Base-by-base conservation (phyloP, 2,888 invertebrate species). In the Drosophila fulvimacula region DNA sequence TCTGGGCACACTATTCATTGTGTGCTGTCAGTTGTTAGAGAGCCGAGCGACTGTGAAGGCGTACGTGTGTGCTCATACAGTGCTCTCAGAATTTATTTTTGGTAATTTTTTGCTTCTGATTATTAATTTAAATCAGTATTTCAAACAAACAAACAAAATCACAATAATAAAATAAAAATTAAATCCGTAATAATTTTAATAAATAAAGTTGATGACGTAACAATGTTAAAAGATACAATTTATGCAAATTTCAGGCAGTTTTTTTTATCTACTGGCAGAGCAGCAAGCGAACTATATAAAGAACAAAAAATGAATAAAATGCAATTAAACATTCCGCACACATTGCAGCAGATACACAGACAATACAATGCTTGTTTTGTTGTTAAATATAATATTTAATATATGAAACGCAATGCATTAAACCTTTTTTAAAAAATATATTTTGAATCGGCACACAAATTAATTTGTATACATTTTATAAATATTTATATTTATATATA, bases 81-180 rank as follows among this genome's bases (percentile, higher is more conserved):
- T 87, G 87, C 82, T 82, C 82, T 82, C 81, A 81, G 85, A 88
- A 88, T 80, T 76, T 83, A 86, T 83, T 86, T 84, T 88, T 83
- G 82, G 88, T 88, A 81, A 83, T 73, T 81, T 71, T 73, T 77
- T 68, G 64, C 73, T 84, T 67, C 73, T 82, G 79, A 63, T 73
- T n/a, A n/a, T 75, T 64, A 81, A 70, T 73, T 65, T 71, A 72
- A 72, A 72, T 71, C 79, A 69, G 55, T 64, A 59, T 69, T 51
- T 71, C 34, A 63, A 80, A 69, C 57, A 80, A n/a, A n/a, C n/a
- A n/a, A n/a, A 71, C 59, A 62, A 76, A 68, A 61, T 56, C 76
- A 79, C 76, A 55, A 75, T 62, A 75, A 74, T 65, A 30, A 68
- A 75, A 71, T 34, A 66, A 75, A 78, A 75, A 78, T 65, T 61